Base-by-base conservation (phyloP, 2,888 invertebrate species). In the Tenthredo notha region DNA sequence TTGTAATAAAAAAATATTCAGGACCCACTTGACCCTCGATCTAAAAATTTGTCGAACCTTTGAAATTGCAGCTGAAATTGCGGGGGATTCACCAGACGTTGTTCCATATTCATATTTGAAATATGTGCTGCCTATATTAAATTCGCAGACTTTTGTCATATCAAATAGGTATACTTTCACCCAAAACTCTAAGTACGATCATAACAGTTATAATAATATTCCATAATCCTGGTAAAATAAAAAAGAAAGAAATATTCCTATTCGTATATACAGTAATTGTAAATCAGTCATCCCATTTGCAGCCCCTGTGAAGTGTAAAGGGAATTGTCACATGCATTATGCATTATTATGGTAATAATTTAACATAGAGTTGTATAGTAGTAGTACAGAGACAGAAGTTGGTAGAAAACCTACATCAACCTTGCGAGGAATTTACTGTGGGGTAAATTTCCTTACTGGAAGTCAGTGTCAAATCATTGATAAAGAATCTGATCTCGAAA, bases 61-160 rank as follows among this genome's bases (percentile, higher is more conserved):
- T 54, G 29, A 33, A 77, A 77, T 54, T 33, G 29, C 54, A 50
- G 29, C n/a, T 29, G 29, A 43, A 74, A 74, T 15, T 40, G 40
- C 18, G 40, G 37, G 21, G 40, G 74, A 74, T 74, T 74, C 29
- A 43, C 74, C 21, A 43, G 74, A 74, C 54, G 77, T 77, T 77
- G 77, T 77, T 77, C 50, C 77, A 77, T 77, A 77, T 77, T 77
- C 50, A 54, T 54, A 50, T 77, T 72, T 72, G 37, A n/a, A 40
- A 25, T 77, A 50, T 54, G 25, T 40, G 40, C 21, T n/a, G 40
- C n/a, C n/a, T 74, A 43, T 67, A 33, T 67, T 29, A 67, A 67
- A 67, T 33, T 67, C 67, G 33, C 67, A 25, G 33, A 67, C 15
- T 67, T 33, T 67, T 29, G 67, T 67, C 67, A 33, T 33, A 33